Base-by-base conservation (phyloP, 1,140 invertebrate genomes). In the Drosophila subpulchrella region DNA sequence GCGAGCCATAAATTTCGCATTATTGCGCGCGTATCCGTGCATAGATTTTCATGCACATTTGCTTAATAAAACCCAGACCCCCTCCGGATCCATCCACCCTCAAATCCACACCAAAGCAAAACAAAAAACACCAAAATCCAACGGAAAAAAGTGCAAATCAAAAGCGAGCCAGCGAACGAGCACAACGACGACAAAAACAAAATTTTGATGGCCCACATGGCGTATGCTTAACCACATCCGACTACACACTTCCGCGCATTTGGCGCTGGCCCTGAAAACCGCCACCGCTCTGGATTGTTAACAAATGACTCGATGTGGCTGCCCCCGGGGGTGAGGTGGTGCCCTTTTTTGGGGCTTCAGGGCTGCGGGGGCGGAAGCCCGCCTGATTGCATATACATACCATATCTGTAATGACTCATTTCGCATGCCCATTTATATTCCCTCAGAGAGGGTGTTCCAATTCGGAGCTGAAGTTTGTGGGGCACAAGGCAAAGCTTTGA, bases 181-280 rank as follows among this genome's bases (percentile, higher is more conserved):
- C 46, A 36, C 65, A 61, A 15, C 63, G 61, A 57, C 56, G 62
- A 78, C 71, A 81, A 70, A 78, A 66, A 54, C 67, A 77, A 72
- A 48, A 88, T 88, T 84, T 89, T 89, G 84, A 81, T 89, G 84
- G 80, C 67, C 84, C 79, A 81, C 84, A 89, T 89, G 84, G 84
- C 84, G 84, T 89, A 89, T 89, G 80, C 84, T 89, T 89, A 89
- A 89, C 84, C 84, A 75, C 84, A 89, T 89, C 84, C 84, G 77
- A 89, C 84, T 89, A 83, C 84, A 88, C 81, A 89, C 84, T 89
- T 89, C 84, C 84, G 84, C 85, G 77, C 84, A 89, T 89, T 89
- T 89, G 84, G 84, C 81, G 84, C 78, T 89, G 78, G 53, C 68
- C 67, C 67, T 70, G 80, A 88, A 88, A 88, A 83, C 83, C 83